Percentiles rank a stretch among this genome's conserved stretches.
Evolutionary conservation across 2,888 invertebrate genomes (phyloP).

Genomic region (Cheilosia vulpina): DNA sequence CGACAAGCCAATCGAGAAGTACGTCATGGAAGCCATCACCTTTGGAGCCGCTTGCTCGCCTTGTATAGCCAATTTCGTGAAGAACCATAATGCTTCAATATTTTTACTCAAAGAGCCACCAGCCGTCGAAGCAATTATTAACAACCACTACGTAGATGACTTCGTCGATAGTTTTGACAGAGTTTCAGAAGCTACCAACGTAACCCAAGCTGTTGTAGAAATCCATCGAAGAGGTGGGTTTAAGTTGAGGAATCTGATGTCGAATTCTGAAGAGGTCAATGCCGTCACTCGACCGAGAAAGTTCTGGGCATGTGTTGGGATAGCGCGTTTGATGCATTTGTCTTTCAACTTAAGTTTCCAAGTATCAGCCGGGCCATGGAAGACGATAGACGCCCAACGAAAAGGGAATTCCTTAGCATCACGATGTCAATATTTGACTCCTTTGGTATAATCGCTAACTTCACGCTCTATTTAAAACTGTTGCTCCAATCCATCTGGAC

Average conservation of each 20-base stretch:
- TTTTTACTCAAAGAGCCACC: slow-evolving; percentile 36
- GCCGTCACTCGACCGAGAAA: no score
- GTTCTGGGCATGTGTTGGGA: slow-evolving; percentile 18
- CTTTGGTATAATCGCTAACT: slow-evolving; percentile 22
- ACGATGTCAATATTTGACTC: slow-evolving; percentile 46
- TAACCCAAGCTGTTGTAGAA: slow-evolving; percentile 43
- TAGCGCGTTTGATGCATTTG: background rate
- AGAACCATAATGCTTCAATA: slow-evolving; percentile 25
- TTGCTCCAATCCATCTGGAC: background rate
- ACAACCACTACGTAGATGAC: slow-evolving; percentile 50
- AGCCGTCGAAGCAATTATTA: slow-evolving; percentile 54
- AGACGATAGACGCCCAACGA: slow-evolving; percentile 59
- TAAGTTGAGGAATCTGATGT: no score
- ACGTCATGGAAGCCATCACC: slow-evolving; percentile 73
- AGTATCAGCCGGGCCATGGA: slow-evolving; percentile 19
- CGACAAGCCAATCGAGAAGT: slow-evolving; percentile 41
- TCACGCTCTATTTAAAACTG: slow-evolving; percentile 9
- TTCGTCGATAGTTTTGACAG: slow-evolving; percentile 68
- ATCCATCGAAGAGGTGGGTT: no score
- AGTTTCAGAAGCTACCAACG: slow-evolving; percentile 78
- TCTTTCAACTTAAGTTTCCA: background rate
- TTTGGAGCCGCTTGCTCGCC: slow-evolving; percentile 72
- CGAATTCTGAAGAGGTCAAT: no score
- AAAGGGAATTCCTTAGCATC: slow-evolving; percentile 56
- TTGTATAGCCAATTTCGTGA: no score